A percentile compares a stretch with the other conserved stretches of the same genome.
These are phyloP conservation scores for Melolontha melolontha DNA, from an alignment of 2,888 invertebrate genomes.

Conservation along the genomic window DNA sequence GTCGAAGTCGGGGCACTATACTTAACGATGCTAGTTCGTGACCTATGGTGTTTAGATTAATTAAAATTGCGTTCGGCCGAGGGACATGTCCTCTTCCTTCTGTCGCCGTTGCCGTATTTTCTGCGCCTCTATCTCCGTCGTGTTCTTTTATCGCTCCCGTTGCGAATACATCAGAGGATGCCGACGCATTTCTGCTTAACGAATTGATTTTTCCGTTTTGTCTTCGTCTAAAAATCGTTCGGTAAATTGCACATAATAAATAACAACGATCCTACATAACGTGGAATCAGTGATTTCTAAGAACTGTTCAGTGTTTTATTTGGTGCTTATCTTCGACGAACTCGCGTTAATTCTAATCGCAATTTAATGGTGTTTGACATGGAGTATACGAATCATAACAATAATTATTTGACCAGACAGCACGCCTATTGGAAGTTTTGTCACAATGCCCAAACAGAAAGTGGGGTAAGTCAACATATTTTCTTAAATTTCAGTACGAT, in stretches of 20 bases:
- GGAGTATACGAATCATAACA: constrained; percentile 52
- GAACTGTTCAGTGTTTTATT: constrained; percentile 5
- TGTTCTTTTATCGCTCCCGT: no score
- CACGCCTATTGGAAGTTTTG: constrained; percentile 55
- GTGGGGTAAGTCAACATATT: constrained; percentile 50
- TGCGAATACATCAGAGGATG: constrained; percentile 2
- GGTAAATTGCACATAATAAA: constrained; percentile 8
- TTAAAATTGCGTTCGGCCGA: constrained; percentile 10
- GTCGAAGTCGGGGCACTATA: background rate
- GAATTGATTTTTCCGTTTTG: constrained; percentile 5
- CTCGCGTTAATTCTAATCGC: background rate
- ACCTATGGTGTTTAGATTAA: constrained; percentile 17
- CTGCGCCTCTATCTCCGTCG: background rate
- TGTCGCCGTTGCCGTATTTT: background rate
- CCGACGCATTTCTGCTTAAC: constrained; percentile 16
- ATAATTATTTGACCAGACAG: constrained; percentile 51
- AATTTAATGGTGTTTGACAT: constrained; percentile 43
- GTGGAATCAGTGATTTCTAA: constrained; percentile 14
- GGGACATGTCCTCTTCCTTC: background rate
- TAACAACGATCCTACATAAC: background rate
- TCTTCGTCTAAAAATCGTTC: background rate
- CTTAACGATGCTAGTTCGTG: constrained; percentile 1
- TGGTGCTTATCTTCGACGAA: constrained; percentile 3
- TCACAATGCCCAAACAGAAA: constrained; percentile 54
- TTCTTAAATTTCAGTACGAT: no score